Conservation (phyloP, 2,797 vertebrate genomes). For the Helostoma temminkii region DNA sequence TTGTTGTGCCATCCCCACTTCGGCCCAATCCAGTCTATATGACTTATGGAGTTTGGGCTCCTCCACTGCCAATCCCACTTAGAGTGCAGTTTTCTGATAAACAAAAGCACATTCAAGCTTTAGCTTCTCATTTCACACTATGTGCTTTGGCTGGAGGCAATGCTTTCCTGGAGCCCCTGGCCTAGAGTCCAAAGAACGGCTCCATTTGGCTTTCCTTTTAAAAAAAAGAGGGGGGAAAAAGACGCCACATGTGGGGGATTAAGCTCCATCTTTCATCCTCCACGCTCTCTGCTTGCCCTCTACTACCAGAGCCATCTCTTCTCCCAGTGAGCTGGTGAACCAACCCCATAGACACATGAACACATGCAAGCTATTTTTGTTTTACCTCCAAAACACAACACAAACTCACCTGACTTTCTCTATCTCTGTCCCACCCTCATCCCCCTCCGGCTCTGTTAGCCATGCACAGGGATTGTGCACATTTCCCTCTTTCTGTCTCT, state of each 20-base stretch:
- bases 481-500: slow-evolving; percentile 48
- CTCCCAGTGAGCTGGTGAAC: slow-evolving; percentile 58
- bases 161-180: slow-evolving; percentile 87
- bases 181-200: slow-evolving; percentile 86
- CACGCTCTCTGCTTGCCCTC: slow-evolving; percentile 84
- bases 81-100: slow-evolving; percentile 91
- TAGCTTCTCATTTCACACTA: slow-evolving; percentile 91
- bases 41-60: slow-evolving; percentile 88
- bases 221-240: slow-evolving; percentile 26
- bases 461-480: slow-evolving; percentile 42
- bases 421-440: background rate
- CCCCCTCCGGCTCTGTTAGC: slow-evolving; percentile 23
- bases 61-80: slow-evolving; percentile 88
- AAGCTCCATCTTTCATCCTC: slow-evolving; percentile 87
- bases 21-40: slow-evolving; percentile 86
- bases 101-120: slow-evolving; percentile 91
- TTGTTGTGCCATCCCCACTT: slow-evolving; percentile 71
- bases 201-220: slow-evolving; percentile 88
- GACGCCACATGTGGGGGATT: slow-evolving; percentile 89
- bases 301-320: slow-evolving; percentile 74
- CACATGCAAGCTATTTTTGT: background rate
- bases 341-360: slow-evolving; percentile 63
- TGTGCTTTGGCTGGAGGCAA: slow-evolving; percentile 89
- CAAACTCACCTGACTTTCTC: slow-evolving; percentile 67
- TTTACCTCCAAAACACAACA: slow-evolving; percentile 32